phyloP scores from a whole-genome alignment of 2,888 invertebrate genomes.

The Adelphocoris suturalis region DNA sequence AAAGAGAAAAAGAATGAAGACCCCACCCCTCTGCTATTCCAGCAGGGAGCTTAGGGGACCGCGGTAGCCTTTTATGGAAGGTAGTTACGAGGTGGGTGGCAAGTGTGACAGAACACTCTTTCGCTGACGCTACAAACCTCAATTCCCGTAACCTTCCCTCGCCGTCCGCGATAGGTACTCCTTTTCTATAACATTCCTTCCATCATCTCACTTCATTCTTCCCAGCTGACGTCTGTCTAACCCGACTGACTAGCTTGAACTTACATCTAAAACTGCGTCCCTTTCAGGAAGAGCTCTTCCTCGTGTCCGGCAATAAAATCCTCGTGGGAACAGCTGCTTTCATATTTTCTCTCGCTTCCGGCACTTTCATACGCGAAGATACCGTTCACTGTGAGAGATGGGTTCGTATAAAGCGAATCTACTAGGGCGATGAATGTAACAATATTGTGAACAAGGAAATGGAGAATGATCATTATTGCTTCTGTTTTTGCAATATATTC shows the following conservation, averaged over 20 bases:
- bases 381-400: neutral
- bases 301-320: neutral
- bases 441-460: neutral
- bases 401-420: neutral
- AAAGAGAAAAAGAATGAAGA: constrained; percentile 11
- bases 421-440: neutral
- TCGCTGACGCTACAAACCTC: constrained; percentile 52
- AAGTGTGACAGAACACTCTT: constrained; percentile 48
- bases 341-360: neutral
- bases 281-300: neutral
- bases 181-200: neutral
- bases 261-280: neutral
- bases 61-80: constrained; percentile 35
- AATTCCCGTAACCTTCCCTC: constrained; percentile 21
- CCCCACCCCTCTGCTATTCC: neutral
- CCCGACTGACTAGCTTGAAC: neutral
- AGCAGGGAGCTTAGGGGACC: neutral
- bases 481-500: neutral
- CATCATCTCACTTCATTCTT: neutral
- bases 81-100: constrained; percentile 55
- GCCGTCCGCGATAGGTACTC: neutral
- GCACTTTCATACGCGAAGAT: neutral
- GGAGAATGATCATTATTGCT: neutral
- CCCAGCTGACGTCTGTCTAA: constrained; percentile 6
- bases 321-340: neutral